Evolutionary conservation across 2,797 vertebrate genomes (phyloP).

Genomic region (Chaetodon trifasciatus): DNA sequence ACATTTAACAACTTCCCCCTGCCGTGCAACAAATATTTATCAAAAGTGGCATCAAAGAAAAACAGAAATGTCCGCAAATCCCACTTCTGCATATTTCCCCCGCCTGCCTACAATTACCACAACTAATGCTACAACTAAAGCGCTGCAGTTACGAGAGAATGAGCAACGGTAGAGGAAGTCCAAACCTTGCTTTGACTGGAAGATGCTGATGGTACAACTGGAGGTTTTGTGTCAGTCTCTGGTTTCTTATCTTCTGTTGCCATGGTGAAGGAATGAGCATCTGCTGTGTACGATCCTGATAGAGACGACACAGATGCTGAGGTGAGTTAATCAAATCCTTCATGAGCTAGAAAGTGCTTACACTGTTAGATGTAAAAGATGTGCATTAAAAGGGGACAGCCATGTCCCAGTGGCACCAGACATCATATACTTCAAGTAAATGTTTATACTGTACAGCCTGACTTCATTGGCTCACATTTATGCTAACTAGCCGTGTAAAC

Average conservation of each 20-base stretch:
- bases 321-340: neutral
- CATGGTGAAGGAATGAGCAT: constrained; percentile 82
- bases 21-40: neutral
- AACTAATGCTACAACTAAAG: neutral
- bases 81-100: neutral
- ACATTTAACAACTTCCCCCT: neutral
- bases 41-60: neutral
- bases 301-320: neutral
- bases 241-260: constrained; percentile 99
- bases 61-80: neutral
- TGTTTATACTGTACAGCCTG: neutral
- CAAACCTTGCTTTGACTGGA: constrained; percentile 96
- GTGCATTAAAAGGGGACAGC: neutral
- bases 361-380: no score
- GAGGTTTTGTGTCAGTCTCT: constrained; percentile 95
- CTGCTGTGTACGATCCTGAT: constrained; percentile 46
- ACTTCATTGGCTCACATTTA: neutral
- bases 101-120: neutral
- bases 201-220: constrained; percentile 92
- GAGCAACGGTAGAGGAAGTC: neutral
- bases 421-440: neutral
- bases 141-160: neutral
- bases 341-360: no score
- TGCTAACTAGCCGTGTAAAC: neutral
- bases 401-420: neutral